Base-by-base conservation (phyloP, 2,113 vertebrate genomes). In the Terrapene triunguis region DNA sequence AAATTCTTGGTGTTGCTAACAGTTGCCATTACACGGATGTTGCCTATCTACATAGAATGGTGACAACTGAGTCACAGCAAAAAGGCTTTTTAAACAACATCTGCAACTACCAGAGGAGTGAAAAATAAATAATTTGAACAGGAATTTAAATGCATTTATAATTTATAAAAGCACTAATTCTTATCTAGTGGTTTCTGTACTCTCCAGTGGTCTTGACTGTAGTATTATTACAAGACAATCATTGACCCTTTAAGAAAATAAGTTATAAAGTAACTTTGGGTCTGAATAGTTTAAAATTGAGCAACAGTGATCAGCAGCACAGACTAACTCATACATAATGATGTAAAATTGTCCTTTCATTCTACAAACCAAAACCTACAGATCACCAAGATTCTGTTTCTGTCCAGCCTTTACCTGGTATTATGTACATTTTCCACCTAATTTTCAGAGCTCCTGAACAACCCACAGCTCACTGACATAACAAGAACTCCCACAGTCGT, bases 401-500 rank as follows among this genome's bases (percentile, higher is more conserved):
- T 44, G n/a, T 44, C 74, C 74, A 78, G 42, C 25, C 25, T 78
- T 44, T 13, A 76, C 24, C 6, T 76, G 12, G 74, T 42, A 78
- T 42, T 47, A 29, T 78, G 47, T 78, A 47, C 7, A 78, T 25
- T 76, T 44, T 27, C 12, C 2, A 9, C 42, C 42, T 78, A 47
- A 47, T 78, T 24, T 78, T 78, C 42, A 47, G 25, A 78, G 25
- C 74, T 78, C 24, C 42, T 83, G 54, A 93, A 54, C 8, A 17
- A 16, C 27, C 38, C n/a, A 10, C 6, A 6, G 1, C 6, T 14
- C 9, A 2, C 47, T 8, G 4, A 25, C 38, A 72, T 19, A 1
- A 0, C 0, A 53, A 35, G 35, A 78, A 19, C 27, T 80, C 21
- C 59, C 12, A 0, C 54, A n/a, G 24, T 0, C 0, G 14, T 79